Evolutionary conservation across 2,797 vertebrate genomes (phyloP), one percentile per base, ranked within the genome.

Genomic region (Hyperoplus lanceolatus): DNA sequence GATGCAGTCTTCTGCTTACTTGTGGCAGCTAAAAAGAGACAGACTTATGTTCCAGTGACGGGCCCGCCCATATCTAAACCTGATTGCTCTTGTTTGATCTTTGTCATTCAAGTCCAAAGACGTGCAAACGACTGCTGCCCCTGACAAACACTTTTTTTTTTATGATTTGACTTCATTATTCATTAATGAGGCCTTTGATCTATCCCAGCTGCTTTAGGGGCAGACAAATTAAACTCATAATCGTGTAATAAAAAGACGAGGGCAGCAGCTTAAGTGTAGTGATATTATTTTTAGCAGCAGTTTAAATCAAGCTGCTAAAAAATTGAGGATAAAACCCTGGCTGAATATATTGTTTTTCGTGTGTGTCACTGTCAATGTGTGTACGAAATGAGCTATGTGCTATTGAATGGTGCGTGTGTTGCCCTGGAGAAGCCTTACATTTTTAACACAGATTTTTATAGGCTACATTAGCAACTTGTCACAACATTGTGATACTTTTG

Each of bases 161-260:
- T 57, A 48, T 75, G 59, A 79, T 79, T 76, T 65, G 74, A 29
- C 29, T 82, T 87, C 64, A 60, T 77, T 75, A 29, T 79, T 54
- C 75, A 67, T 84, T 81, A 81, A 82, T 77, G 62, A 74, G 68
- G 41, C 36, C 77, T 84, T 79, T 78, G 82, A 87, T 90, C 83
- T 73, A 21, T 82, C 80, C 65, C 63, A 13, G 68, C 61, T 58
- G 77, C 81, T 85, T 76, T 18, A 46, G 29, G 66, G 79, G 79
- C 58, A 55, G 68, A 64, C 66, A 75, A 77, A 84, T 86, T 70
- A 81, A 85, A 79, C 73, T 42, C n/a, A 21, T 80, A 79, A 77
- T 58, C 48, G 69, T 58, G 70, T 58, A 57, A 79, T 84, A 59
- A 82, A 87, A 86, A 75, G 72, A 74, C 41, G 49, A 61, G 29